phyloP scores from a whole-genome alignment of 1,140 invertebrate genomes.

The Ctenoplectra terminalis region DNA sequence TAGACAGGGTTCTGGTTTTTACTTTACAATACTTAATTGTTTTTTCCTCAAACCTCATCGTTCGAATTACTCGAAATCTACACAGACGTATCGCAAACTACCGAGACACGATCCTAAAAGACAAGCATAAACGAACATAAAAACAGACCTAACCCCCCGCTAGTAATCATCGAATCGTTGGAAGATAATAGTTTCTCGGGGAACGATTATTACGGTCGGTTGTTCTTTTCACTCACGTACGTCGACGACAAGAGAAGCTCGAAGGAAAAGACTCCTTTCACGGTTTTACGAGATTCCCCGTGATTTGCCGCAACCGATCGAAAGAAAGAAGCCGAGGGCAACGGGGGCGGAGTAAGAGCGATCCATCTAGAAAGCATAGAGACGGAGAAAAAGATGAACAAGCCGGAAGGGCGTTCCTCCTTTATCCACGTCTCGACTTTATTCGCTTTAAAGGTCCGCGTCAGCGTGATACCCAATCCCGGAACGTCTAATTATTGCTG shows the following conservation, averaged over 20 bases:
- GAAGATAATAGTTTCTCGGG: conserved; percentile 15
- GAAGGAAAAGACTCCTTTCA: conserved; percentile 24
- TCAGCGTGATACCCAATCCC: conserved; percentile 73
- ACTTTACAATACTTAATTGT: no score
- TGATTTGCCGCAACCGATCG: conserved; percentile 55
- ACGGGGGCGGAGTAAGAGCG: neutral
- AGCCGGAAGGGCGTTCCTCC: conserved; percentile 56
- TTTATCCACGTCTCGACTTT: conserved; percentile 67
- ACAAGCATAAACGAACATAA: conserved; percentile 29
- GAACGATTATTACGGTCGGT: conserved; percentile 46
- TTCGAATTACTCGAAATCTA: no score
- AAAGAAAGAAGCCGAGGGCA: conserved; percentile 33
- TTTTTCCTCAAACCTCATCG: no score
- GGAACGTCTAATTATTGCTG: conserved; percentile 78
- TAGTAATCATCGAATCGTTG: conserved; percentile 6
- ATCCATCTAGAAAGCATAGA: neutral
- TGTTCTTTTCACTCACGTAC: conserved; percentile 47
- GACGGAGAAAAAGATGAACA: conserved; percentile 17
- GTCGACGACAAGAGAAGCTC: conserved; percentile 1
- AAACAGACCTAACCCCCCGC: conserved; percentile 20
- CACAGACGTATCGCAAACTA: neutral
- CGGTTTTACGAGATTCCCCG: conserved; percentile 52
- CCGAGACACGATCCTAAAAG: neutral
- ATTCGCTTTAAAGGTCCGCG: conserved; percentile 74
- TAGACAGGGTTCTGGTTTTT: no score